phyloP scores from a whole-genome alignment of 2,888 invertebrate genomes.

The Drosophila nr. fundita region DNA sequence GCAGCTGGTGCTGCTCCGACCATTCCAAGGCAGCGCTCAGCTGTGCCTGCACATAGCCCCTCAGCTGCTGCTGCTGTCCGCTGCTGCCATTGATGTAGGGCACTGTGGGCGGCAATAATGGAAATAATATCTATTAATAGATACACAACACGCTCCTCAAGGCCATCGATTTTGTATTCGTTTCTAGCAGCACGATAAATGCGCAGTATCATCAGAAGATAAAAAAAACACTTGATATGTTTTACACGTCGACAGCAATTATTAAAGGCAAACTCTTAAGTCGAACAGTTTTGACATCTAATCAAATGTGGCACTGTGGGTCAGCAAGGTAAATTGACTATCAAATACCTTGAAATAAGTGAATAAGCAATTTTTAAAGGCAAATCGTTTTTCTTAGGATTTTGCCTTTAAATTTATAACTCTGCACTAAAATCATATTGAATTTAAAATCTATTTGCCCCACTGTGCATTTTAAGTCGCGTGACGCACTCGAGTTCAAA shows the following conservation, averaged over 20 bases:
- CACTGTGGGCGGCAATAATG: slow-evolving; percentile 61
- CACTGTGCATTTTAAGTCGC: slow-evolving; percentile 38
- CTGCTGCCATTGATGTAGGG: slow-evolving; percentile 66
- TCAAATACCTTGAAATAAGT: neutral
- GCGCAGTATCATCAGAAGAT: slow-evolving; percentile 3
- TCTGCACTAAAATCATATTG: neutral
- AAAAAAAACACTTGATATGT: slow-evolving; percentile 3
- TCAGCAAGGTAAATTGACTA: neutral
- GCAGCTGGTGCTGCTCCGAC: slow-evolving; percentile 69
- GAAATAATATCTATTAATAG: slow-evolving; percentile 43
- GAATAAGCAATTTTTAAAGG: neutral
- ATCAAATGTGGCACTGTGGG: slow-evolving; percentile 26
- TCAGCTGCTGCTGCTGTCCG: slow-evolving; percentile 64
- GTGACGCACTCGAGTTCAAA: slow-evolving; percentile 35
- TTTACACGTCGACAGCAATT: slow-evolving; percentile 5
- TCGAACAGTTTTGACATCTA: slow-evolving; percentile 46
- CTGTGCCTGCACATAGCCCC: slow-evolving; percentile 65
- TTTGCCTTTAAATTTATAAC: neutral
- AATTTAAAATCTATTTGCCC: neutral
- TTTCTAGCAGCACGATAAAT: slow-evolving; percentile 27
- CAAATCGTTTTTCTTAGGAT: neutral
- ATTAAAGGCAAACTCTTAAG: slow-evolving; percentile 28
- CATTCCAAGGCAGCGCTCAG: slow-evolving; percentile 68
- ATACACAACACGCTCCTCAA: slow-evolving; percentile 17
- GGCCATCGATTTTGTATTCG: slow-evolving; percentile 33